A percentile compares a stretch with the other conserved stretches of the same genome.
These are phyloP conservation scores for Xanthia togata DNA, from an alignment of 2,888 invertebrate genomes.

Conservation along the genomic window DNA sequence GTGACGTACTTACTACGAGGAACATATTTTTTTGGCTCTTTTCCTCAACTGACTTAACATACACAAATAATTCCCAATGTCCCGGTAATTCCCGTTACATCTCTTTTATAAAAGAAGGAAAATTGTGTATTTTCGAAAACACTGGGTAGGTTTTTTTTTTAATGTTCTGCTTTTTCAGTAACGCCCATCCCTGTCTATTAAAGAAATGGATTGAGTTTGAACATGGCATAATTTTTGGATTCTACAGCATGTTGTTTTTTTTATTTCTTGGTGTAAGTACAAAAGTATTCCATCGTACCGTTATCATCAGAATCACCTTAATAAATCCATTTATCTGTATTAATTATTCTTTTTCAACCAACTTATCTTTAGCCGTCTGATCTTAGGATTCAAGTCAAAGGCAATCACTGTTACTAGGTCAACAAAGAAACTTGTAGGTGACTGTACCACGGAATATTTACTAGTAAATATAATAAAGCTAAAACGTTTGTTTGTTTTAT, in stretches of 20 bases:
- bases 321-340: background rate
- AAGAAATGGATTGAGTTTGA: background rate
- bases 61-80: constrained; percentile 17
- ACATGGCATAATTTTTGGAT: too few species aligned
- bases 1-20: constrained; percentile 7
- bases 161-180: background rate
- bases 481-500: background rate
- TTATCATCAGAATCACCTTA: background rate
- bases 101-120: background rate
- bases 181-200: background rate
- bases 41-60: constrained; percentile 30
- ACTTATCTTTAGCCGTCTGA: constrained; percentile 8
- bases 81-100: constrained; percentile 1
- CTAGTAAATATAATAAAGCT: background rate
- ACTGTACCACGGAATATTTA: background rate
- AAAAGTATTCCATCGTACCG: background rate
- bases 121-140: background rate
- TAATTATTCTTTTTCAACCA: background rate
- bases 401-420: background rate
- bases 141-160: background rate
- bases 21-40: constrained; percentile 10
- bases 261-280: background rate
- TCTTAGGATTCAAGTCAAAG: constrained; percentile 9
- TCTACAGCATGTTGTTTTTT: background rate
- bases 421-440: constrained; percentile 2